phyloP scores from a whole-genome alignment of 2,888 invertebrate genomes.

The Thymelicus sylvestris region DNA sequence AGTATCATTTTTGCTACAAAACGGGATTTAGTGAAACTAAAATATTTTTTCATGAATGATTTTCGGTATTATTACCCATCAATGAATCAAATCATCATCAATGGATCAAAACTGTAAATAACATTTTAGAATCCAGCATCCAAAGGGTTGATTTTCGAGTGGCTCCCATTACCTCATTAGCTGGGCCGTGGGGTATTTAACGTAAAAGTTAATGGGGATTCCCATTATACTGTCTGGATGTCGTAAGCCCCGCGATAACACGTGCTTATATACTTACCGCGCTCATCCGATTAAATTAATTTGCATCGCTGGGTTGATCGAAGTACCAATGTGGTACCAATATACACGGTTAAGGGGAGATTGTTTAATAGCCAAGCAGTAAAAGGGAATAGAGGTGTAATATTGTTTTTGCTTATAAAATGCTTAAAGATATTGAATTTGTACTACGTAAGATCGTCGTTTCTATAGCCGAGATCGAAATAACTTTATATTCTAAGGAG shows the following conservation, averaged over 20 bases:
- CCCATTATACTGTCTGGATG: conserved; percentile 34
- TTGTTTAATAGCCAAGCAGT: not conserved
- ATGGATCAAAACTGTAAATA: too few relatives aligned
- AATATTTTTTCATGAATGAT: too few relatives aligned
- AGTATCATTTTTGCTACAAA: too few relatives aligned
- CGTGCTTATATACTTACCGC: conserved; percentile 24
- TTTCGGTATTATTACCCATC: too few relatives aligned
- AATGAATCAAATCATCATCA: too few relatives aligned
- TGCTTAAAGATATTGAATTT: too few relatives aligned
- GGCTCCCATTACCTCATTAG: conserved; percentile 23
- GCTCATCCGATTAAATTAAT: conserved; percentile 17
- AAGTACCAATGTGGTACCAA: not conserved
- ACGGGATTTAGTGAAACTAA: too few relatives aligned
- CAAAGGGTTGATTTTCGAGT: conserved; percentile 20
- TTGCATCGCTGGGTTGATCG: not conserved
- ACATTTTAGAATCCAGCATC: not conserved
- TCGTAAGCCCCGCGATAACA: conserved; percentile 26
- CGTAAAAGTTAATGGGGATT: conserved; percentile 32
- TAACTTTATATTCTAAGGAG: too few relatives aligned
- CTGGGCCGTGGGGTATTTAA: conserved; percentile 23
- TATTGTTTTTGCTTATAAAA: too few relatives aligned
- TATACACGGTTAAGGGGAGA: not conserved
- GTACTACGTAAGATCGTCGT: too few relatives aligned
- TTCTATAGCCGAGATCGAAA: too few relatives aligned
- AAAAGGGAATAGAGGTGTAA: not conserved